Base-by-base conservation (phyloP, 1,140 invertebrate genomes). In the Agrilus planipennis region DNA sequence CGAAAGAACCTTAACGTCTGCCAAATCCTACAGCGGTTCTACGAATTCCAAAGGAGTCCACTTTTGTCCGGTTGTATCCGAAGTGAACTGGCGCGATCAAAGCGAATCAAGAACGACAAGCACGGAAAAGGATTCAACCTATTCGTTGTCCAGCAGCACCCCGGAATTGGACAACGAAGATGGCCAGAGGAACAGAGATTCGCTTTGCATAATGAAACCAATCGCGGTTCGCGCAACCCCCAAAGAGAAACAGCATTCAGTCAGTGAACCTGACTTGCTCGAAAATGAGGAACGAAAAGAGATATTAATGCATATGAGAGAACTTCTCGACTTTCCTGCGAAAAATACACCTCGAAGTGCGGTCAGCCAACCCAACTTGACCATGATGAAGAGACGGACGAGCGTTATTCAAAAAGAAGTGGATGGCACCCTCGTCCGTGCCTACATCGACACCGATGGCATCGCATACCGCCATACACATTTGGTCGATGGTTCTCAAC, bases 11-110 rank as follows among this genome's bases (percentile, higher is more conserved):
- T 70, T 34, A 69, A 71, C 34, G 51, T 63, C 47, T 67, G 51
- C 39, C 41, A 65, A 32, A 61, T 65, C 39, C 68, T 63, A 38
- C 60, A 70, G 45, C 10, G 67, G 67, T 1, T 70, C 66, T 10
- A 51, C 57, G 0, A 62, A 61, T 18, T 64, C 64, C 34, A 64
- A 71, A 54, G 71, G 69, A 21, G 75, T 77, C 1, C 74, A 75
- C 42, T 83, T 83, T 49, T 78, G 75, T 51, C 79, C 79, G 1
- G 71, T 81, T 21, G 78, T 82, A 2, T 73, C 75, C 12, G 77
- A 81, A 57, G 77, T 81, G 21, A 79, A 75, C 51, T 81, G 78
- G 77, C 65, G 71, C 36, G 76, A 79, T 43, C 52, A 58, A 34
- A 47, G 37, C 30, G 48, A 58, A 31, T 58, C 56, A 0, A 65